phyloP scores from a whole-genome alignment of 2,888 invertebrate species.

The Helicoverpa assulta region DNA sequence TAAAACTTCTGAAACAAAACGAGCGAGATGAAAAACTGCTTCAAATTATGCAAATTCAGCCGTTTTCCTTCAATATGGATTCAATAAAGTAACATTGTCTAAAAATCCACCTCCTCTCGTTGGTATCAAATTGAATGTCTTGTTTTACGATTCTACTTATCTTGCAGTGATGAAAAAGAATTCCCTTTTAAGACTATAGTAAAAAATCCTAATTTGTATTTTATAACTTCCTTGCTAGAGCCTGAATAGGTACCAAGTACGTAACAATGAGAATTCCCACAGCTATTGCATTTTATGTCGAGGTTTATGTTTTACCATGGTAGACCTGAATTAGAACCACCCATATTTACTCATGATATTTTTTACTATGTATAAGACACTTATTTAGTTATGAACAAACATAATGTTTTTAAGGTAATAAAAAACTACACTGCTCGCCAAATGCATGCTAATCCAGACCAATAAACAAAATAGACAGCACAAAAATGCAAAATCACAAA shows the following conservation, averaged over 20 bases:
- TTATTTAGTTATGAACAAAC: neutral
- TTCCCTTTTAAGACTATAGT: constrained; percentile 44
- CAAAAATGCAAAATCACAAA: constrained; percentile 31
- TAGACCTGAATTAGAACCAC: no score
- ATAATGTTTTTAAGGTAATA: neutral
- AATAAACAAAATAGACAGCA: constrained; percentile 27
- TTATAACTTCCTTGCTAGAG: constrained; percentile 49
- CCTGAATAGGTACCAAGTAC: neutral
- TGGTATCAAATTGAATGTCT: constrained; percentile 58
- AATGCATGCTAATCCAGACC: neutral
- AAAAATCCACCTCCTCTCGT: constrained; percentile 51
- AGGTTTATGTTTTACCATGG: no score
- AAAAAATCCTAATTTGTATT: constrained; percentile 58
- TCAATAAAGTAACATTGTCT: constrained; percentile 47
- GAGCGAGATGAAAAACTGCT: constrained; percentile 36
- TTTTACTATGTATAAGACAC: no score
- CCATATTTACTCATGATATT: no score
- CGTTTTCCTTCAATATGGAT: constrained; percentile 43
- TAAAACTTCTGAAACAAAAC: constrained; percentile 25
- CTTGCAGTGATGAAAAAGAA: constrained; percentile 54
- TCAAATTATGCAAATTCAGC: constrained; percentile 49
- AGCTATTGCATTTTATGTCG: no score
- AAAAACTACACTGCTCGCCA: neutral
- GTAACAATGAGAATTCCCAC: no score
- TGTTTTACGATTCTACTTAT: constrained; percentile 62